Evolutionary conservation across 2,888 invertebrate genomes (phyloP), one percentile per base, ranked within the genome.

Genomic region (Agrotis ipsilon): DNA sequence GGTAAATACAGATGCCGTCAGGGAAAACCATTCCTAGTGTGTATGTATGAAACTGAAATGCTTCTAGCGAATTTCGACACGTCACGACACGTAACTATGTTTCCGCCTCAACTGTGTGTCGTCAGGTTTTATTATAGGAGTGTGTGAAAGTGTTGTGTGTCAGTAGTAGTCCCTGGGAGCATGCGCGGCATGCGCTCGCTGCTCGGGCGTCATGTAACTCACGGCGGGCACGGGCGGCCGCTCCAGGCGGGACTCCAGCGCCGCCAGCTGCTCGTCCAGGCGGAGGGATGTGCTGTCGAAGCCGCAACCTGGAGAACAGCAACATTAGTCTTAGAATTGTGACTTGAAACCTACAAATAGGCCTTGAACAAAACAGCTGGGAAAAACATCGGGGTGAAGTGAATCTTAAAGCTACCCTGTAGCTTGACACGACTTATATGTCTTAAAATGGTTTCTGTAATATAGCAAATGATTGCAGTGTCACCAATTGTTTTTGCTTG

Each of bases 211-310:
- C 81, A 91, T 88, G 93, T 93, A 95, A 95, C 96, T 95, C 95
- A 96, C 95, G 92, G 95, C 94, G 89, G 95, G 97, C 93, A 97
- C 97, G 89, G 98, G 97, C 92, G 97, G 97, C 71, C 97, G 97
- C 92, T 97, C 97, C 87, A 98, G 96, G 81, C 98, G 98, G 79
- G 98, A 98, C 94, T 98, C 98, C 85, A 98, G 97, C 93, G 98
- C 98, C 91, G 98, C 98, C 85, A 98, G 96, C 92, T 98, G 98
- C 93, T 97, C 97, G 92, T 98, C 98, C 86, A 98, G 96, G 49
- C 98, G 97, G 84, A 98, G 97, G 75, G 97, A 97, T 16, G 97
- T 97, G 91, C 97, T 97, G 93, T 98, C 98, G 93, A 97, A 98
- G 81, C 97, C 95, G 88, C 94, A 94, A 5, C 94, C 96, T 95